A percentile compares a stretch with the other conserved stretches of the same genome.
Evolutionary conservation across 2,888 invertebrate genomes (phyloP).

Genomic region (Hofmannophila pseudospretella): DNA sequence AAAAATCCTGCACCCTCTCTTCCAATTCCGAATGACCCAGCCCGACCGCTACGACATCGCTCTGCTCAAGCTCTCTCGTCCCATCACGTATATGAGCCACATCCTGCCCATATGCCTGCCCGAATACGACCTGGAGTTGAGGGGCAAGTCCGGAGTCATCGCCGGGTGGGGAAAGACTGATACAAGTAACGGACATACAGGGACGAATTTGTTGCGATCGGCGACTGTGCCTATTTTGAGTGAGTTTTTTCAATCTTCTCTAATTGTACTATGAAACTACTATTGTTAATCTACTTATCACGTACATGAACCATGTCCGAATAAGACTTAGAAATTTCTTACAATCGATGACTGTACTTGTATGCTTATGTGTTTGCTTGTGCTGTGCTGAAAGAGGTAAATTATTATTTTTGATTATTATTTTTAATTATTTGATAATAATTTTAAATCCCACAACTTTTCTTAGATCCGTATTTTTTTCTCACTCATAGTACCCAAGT

Average conservation of each 20-base stretch:
- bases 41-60: constrained; percentile 91
- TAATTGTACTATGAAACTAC: too few species aligned
- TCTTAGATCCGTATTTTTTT: too few species aligned
- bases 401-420: too few species aligned
- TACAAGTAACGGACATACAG: constrained; percentile 83
- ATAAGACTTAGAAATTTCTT: too few species aligned
- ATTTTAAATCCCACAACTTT: too few species aligned
- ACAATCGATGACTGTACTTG: too few species aligned
- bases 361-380: too few species aligned
- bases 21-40: constrained; percentile 88
- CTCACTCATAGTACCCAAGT: too few species aligned
- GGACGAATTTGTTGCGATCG: constrained; percentile 88
- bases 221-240: constrained; percentile 90
- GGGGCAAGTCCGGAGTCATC: constrained; percentile 72
- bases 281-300: too few species aligned
- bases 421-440: too few species aligned
- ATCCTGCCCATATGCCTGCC: constrained; percentile 90
- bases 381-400: too few species aligned
- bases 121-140: constrained; percentile 50
- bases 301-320: too few species aligned
- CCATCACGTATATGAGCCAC: constrained; percentile 80
- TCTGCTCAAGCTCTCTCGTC: constrained; percentile 82
- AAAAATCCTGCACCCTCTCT: constrained; percentile 88
- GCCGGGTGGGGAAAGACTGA: constrained; percentile 93
- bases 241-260: constrained; percentile 60